phyloP scores from a whole-genome alignment of 2,797 vertebrate species.

The Cossypha niveicapilla region DNA sequence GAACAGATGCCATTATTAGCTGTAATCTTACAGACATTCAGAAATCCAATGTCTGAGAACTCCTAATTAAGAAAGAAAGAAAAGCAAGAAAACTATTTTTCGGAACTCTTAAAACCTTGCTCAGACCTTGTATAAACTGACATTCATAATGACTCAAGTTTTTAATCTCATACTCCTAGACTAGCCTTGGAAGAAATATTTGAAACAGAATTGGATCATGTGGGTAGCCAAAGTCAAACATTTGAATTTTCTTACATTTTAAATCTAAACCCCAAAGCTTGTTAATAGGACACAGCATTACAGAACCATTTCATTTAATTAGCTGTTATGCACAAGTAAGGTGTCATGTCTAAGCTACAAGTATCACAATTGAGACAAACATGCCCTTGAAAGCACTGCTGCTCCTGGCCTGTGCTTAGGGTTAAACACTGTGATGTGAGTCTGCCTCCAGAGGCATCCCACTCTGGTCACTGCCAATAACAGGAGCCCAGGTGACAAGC shows the following conservation, averaged over 20 bases:
- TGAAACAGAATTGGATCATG: background rate
- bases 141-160: background rate
- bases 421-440: background rate
- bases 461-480: background rate
- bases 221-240: background rate
- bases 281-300: background rate
- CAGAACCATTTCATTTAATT: background rate
- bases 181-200: background rate
- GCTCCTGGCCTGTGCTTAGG: rapidly evolving
- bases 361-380: rapidly evolving
- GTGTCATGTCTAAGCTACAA: background rate
- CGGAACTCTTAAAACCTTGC: background rate
- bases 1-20: background rate
- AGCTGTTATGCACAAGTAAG: background rate
- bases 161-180: background rate
- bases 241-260: background rate
- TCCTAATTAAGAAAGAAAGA: background rate
- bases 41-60: background rate
- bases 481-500: background rate
- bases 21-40: background rate
- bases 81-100: background rate
- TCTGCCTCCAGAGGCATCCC: background rate
- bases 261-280: background rate
- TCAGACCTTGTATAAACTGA: background rate
- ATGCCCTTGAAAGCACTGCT: rapidly evolving